Base-by-base conservation (phyloP, 1,140 invertebrate species). In the Mactra quadrangularis region DNA sequence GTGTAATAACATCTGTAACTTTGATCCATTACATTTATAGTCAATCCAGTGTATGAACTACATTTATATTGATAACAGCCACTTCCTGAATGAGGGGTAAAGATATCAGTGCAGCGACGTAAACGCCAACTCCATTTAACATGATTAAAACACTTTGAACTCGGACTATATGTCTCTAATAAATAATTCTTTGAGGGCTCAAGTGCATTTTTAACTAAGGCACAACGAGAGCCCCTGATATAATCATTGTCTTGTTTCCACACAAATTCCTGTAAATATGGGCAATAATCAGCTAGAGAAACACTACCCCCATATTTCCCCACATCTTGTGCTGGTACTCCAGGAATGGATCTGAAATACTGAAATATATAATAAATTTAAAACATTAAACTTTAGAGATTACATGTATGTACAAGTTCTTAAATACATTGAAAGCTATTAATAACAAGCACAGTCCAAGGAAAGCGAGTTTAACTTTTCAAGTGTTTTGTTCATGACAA, bases 281-380 rank as follows among this genome's bases (percentile, higher is more conserved):
- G 98, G 93, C 99, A 99, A 92, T 97, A 99, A 94, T 99, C 98
- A 0, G 98, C 98, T 74, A 99, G 93, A 15, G 96, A 96, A 9
- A 99, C 98, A 0, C 98, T 98, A 0, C 99, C 98, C 2, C 98
- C 98, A 90, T 94, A 95, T 66, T 91, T 90, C 6, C 88, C 92
- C 4, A 94, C 89, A 25, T 84, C 47, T 11, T 85, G 94, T 88
- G 86, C 68, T 19, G 87, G 70, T 22, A 98, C 95, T 88, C 96
- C 95, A n/a, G 96, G 95, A 1, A 98, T 94, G 33, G 93, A 86
- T 86, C 96, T 95, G 92, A 98, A 97, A 93, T 99, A 98, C 96
- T 97, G 93, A 33, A 94, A 91, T 87, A 60, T 72, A 64, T n/a
- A 75, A 31, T 9, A 72, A 53, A n/a, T n/a, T n/a, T n/a, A n/a